These are phyloP conservation scores for cattle (Bos taurus) DNA, from an alignment of 2,113 vertebrate species.

Conservation along the genomic window DNA sequence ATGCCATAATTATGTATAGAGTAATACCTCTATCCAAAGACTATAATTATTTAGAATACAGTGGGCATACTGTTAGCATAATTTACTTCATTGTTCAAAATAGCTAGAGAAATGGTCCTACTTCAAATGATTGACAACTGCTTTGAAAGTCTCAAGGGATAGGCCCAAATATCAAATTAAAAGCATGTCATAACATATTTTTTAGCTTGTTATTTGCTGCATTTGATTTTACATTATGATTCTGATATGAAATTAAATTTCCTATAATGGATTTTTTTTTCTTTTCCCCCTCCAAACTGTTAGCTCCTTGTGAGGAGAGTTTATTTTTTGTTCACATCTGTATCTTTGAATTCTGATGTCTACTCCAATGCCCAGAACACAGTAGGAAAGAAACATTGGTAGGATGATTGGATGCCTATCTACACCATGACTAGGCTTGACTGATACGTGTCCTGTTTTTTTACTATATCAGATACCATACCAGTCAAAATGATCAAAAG, in stretches of 20 bases:
- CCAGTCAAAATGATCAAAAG: neutral
- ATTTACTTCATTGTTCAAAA: constrained; percentile 68
- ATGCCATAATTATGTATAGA: constrained; percentile 59
- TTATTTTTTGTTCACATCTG: neutral
- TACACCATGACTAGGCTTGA: neutral
- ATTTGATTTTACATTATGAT: constrained; percentile 29
- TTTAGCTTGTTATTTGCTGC: constrained; percentile 49
- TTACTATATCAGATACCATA: neutral
- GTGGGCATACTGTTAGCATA: constrained; percentile 54
- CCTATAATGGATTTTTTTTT: neutral
- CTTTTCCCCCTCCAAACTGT: neutral
- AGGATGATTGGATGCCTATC: neutral
- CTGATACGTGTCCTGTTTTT: neutral
- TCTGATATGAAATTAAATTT: constrained; percentile 43
- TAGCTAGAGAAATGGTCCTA: constrained; percentile 31
- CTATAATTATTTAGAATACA: constrained; percentile 66
- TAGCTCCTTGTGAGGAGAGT: neutral
- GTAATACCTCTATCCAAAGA: constrained; percentile 48
- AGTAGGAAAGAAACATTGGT: neutral
- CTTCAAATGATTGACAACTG: constrained; percentile 48
- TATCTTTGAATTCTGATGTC: neutral
- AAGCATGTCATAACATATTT: neutral
- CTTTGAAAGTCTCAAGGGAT: constrained; percentile 42
- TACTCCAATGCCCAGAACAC: neutral
- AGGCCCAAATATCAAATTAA: constrained; percentile 45